Conservation (phyloP, 1,140 invertebrate genomes). For the Delia radicum region DNA sequence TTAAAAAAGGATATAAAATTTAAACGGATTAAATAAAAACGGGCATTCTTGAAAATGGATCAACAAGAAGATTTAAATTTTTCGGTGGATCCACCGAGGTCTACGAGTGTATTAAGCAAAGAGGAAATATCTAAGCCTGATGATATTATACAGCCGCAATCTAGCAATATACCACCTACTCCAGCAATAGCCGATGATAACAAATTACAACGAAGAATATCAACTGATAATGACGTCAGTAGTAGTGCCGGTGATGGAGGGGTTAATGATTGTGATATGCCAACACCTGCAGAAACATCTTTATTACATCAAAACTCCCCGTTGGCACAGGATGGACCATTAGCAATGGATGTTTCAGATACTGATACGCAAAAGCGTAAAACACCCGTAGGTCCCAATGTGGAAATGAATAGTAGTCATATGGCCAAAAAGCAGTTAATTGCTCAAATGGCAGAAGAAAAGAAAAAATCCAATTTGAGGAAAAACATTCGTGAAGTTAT, state of each 20-base stretch:
- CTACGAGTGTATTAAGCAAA: neutral
- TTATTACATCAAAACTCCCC: neutral
- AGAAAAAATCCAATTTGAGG: conserved; percentile 70
- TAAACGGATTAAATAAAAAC: neutral
- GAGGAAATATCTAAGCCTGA: too few species aligned
- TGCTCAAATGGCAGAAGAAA: conserved; percentile 51
- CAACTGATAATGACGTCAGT: neutral
- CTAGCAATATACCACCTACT: neutral
- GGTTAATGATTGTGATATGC: neutral
- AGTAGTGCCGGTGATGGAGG: neutral
- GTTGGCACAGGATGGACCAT: too few species aligned
- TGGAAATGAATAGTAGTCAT: neutral
- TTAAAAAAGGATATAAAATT: neutral
- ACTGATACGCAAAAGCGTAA: neutral
- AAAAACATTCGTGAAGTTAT: conserved; percentile 89
- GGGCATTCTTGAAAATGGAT: neutral
- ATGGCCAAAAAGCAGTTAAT: neutral
- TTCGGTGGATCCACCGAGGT: neutral
- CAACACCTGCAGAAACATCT: neutral
- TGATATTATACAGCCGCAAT: neutral
- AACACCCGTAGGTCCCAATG: neutral
- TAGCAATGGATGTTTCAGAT: neutral
- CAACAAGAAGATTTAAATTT: neutral
- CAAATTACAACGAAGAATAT: neutral
- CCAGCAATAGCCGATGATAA: neutral